phyloP scores from a whole-genome alignment of 37 sponge, comb jelly and placozoan species.

The Aphrocallistes beatrix region DNA sequence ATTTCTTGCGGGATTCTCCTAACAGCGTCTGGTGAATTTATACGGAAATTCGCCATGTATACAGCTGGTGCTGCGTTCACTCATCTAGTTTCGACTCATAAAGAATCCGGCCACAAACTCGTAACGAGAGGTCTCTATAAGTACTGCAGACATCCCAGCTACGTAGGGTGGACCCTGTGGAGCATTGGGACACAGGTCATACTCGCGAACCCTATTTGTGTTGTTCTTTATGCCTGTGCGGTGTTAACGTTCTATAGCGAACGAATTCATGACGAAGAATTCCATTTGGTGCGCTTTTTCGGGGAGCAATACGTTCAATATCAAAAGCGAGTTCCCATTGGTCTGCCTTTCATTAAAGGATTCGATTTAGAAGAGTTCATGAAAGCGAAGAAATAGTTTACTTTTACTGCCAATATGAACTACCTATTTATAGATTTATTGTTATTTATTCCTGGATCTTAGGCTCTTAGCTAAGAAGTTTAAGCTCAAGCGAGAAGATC shows the following conservation, averaged over 20 bases:
- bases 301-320: conserved; percentile 71
- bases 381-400: neutral
- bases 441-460: neutral
- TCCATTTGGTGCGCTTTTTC: conserved; percentile 63
- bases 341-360: conserved; percentile 71
- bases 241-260: conserved; percentile 84
- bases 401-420: too few species aligned
- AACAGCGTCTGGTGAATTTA: conserved; percentile 50
- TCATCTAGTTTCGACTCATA: conserved; percentile 48
- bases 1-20: conserved; percentile 36
- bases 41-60: conserved; percentile 80
- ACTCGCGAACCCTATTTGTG: conserved; percentile 79
- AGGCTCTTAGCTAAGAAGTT: conserved; percentile 74
- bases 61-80: conserved; percentile 82
- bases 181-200: conserved; percentile 85
- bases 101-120: conserved; percentile 47
- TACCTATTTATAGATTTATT: neutral
- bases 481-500: conserved; percentile 42
- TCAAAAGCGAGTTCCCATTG: conserved; percentile 62
- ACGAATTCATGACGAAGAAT: conserved; percentile 73
- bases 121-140: conserved; percentile 73
- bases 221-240: conserved; percentile 47
- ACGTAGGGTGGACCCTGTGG: conserved; percentile 97
- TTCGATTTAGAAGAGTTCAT: neutral
- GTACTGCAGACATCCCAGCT: conserved; percentile 78